These are phyloP conservation scores for Ischnura elegans DNA, from an alignment of 2,888 invertebrate species.

Conservation along the genomic window DNA sequence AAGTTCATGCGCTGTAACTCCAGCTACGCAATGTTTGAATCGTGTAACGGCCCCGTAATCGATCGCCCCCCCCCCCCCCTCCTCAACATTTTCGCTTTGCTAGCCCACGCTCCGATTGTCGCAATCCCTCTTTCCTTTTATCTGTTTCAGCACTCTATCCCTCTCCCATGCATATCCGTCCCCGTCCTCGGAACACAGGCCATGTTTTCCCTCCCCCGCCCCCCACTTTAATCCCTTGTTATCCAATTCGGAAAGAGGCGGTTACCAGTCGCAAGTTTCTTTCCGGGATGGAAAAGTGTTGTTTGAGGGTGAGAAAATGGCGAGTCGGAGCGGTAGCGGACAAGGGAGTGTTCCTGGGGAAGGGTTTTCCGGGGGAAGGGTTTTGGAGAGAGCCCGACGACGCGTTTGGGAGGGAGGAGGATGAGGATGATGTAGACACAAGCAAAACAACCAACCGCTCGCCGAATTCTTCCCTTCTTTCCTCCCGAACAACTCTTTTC, in stretches of 20 bases:
- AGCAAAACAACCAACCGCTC: neutral
- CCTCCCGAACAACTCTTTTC: neutral
- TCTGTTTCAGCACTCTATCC: neutral
- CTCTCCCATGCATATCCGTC: too few species aligned
- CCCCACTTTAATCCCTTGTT: conserved; percentile 15
- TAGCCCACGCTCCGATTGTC: neutral
- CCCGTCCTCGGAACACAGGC: neutral
- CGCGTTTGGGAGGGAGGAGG: neutral
- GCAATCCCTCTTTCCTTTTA: neutral
- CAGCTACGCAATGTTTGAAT: neutral
- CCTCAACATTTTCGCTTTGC: neutral
- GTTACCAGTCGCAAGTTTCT: neutral
- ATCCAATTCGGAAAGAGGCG: conserved; percentile 24
- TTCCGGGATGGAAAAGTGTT: conserved; percentile 31
- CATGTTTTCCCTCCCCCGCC: neutral
- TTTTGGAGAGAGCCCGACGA: neutral
- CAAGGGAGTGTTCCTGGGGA: neutral
- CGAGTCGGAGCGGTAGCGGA: neutral
- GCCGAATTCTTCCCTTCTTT: neutral
- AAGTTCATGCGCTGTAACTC: neutral
- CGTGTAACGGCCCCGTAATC: neutral
- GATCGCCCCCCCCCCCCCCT: too few species aligned
- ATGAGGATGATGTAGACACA: neutral
- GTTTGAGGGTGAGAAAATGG: neutral
- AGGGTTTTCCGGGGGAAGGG: neutral